Percentiles rank a stretch among this genome's conserved stretches.
phyloP scores from a whole-genome alignment of 2,113 vertebrate genomes.

The Trachemys scripta region DNA sequence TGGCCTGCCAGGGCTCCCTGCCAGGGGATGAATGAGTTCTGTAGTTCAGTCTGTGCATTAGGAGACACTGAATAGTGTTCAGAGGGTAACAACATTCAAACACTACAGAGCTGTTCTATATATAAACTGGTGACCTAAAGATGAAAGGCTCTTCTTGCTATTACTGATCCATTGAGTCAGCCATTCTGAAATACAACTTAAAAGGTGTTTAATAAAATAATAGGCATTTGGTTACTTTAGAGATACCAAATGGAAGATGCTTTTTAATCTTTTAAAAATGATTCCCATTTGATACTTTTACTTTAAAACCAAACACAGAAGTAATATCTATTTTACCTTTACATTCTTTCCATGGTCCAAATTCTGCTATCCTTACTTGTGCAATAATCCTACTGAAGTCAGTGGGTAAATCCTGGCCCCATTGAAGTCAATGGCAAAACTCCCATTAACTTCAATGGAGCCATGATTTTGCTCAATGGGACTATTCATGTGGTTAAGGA shows the following conservation, averaged over 20 bases:
- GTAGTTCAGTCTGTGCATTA: no score
- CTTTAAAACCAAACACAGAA: background rate
- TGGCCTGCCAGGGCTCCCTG: background rate
- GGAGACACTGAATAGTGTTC: no score
- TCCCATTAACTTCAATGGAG: background rate
- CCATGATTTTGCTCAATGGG: background rate
- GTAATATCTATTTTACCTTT: background rate
- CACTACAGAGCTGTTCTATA: background rate
- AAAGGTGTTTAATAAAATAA: background rate
- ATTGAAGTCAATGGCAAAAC: background rate
- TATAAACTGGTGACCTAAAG: slow-evolving; percentile 20
- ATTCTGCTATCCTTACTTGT: background rate
- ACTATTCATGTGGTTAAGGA: background rate
- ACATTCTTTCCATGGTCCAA: background rate
- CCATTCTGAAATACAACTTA: slow-evolving; percentile 26
- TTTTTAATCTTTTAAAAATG: background rate
- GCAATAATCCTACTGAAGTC: background rate
- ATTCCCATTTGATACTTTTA: background rate
- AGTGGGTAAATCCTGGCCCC: background rate
- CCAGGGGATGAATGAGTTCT: background rate
- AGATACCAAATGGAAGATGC: background rate
- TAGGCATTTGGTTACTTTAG: background rate
- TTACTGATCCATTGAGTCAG: slow-evolving; percentile 12
- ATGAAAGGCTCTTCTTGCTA: slow-evolving; percentile 9
- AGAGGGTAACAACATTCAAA: no score